phyloP scores from a whole-genome alignment of 2,888 invertebrate species.

The Drosophila putrida region DNA sequence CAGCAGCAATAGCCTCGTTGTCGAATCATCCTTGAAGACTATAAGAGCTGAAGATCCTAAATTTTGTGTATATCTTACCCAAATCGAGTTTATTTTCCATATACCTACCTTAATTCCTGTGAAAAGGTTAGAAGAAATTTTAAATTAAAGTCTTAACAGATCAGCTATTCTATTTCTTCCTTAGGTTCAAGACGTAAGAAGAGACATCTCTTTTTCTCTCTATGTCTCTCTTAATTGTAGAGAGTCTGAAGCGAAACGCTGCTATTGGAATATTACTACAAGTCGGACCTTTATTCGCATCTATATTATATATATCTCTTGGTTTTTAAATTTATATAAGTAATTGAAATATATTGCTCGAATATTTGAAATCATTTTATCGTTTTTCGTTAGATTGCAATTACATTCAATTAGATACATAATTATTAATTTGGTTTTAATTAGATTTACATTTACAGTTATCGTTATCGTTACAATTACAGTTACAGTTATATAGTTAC shows the following conservation, averaged over 20 bases:
- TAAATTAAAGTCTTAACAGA: not conserved
- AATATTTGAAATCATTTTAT: constrained; percentile 45
- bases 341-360: constrained; percentile 77
- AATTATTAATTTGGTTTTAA: constrained; percentile 41
- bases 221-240: not conserved
- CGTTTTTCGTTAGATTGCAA: constrained; percentile 55
- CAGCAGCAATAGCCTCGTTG: not conserved
- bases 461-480: constrained; percentile 12
- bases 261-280: constrained; percentile 63
- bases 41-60: not conserved
- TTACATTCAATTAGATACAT: constrained; percentile 58
- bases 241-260: constrained; percentile 21
- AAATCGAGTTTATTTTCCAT: not conserved
- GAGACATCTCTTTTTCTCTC: not conserved
- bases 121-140: not conserved
- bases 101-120: not conserved
- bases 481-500: constrained; percentile 42
- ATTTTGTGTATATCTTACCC: not conserved
- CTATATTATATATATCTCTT: constrained; percentile 41
- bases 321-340: constrained; percentile 42
- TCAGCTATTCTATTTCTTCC: not conserved
- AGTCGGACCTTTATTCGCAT: constrained; percentile 71
- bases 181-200: no score
- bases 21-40: not conserved
- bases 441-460: constrained; percentile 53